phyloP scores from a whole-genome alignment of 2,888 invertebrate genomes.

The Torymus tubicola region DNA sequence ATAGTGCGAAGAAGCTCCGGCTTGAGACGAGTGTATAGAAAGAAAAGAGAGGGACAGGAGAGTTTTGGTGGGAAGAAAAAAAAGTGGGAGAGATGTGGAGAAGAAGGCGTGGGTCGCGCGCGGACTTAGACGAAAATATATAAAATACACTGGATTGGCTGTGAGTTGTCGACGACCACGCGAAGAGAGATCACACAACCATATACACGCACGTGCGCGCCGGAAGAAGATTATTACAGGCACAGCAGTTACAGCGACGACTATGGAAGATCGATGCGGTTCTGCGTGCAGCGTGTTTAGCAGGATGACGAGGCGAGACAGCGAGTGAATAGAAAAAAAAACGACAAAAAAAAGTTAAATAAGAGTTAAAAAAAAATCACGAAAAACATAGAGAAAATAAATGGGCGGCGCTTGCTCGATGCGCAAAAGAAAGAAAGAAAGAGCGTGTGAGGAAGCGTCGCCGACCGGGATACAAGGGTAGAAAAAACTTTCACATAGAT shows the following conservation, averaged over 20 bases:
- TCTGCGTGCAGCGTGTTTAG: too few relatives aligned
- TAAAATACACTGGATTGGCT: slow-evolving; percentile 66
- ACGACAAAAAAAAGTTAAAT: slow-evolving; percentile 40
- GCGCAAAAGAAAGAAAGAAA: too few relatives aligned
- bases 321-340: slow-evolving; percentile 36
- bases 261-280: not conserved
- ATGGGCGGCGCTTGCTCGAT: not conserved
- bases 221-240: slow-evolving; percentile 26
- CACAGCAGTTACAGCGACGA: not conserved
- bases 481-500: slow-evolving; percentile 70
- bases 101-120: slow-evolving; percentile 50
- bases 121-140: slow-evolving; percentile 45
- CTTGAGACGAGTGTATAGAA: not conserved
- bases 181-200: slow-evolving; percentile 52
- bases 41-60: slow-evolving; percentile 1
- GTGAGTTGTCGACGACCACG: slow-evolving; percentile 68
- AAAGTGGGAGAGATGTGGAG: slow-evolving; percentile 33
- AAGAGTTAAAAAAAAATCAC: slow-evolving; percentile 49
- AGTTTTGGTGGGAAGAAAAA: slow-evolving; percentile 49
- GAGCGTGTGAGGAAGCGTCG: slow-evolving; percentile 8
- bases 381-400: slow-evolving; percentile 50
- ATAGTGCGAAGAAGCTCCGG: not conserved
- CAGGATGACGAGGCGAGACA: too few relatives aligned
- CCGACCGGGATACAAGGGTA: slow-evolving; percentile 75
- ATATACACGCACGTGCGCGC: slow-evolving; percentile 23